Conservation (phyloP, 2,797 vertebrate genomes). For the Lacerta viridis region DNA sequence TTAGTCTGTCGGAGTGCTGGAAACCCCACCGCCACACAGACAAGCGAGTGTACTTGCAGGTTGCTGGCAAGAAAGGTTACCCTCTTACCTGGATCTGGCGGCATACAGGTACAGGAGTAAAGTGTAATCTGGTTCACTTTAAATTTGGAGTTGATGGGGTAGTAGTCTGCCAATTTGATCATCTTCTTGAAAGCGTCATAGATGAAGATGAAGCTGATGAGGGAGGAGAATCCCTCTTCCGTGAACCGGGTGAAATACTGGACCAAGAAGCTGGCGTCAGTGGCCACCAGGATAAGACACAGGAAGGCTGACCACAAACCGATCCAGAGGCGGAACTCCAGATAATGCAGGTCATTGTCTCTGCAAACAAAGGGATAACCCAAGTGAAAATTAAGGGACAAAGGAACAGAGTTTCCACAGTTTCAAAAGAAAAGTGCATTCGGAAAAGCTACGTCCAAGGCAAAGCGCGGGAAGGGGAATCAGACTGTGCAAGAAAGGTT, state of each 20-base stretch:
- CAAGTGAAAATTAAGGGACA: fast-evolving
- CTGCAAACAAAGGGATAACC: constrained; percentile 73
- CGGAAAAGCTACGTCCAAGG: neutral
- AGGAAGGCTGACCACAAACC: constrained; percentile 96
- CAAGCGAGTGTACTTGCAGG: neutral
- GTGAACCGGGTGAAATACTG: constrained; percentile 99
- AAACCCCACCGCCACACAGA: neutral
- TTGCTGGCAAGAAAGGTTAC: neutral
- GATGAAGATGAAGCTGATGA: constrained; percentile 99
- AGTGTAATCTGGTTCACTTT: constrained; percentile 87
- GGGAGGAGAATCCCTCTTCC: constrained; percentile 96
- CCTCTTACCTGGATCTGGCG: constrained; percentile 85
- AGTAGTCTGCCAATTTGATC: constrained; percentile 93
- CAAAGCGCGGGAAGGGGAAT: neutral
- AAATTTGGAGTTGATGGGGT: constrained; percentile 92
- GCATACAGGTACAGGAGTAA: constrained; percentile 92
- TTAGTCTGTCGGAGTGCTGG: neutral
- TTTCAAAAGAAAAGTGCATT: neutral
- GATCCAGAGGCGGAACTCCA: constrained; percentile 98
- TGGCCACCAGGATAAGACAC: constrained; percentile 93
- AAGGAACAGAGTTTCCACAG: neutral
- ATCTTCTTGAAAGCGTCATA: constrained; percentile 99
- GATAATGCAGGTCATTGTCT: constrained; percentile 92
- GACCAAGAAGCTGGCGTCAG: constrained; percentile 96
- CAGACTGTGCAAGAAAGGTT: neutral